phyloP scores from a whole-genome alignment of 2,888 invertebrate genomes.

The Geotrupes spiniger region DNA sequence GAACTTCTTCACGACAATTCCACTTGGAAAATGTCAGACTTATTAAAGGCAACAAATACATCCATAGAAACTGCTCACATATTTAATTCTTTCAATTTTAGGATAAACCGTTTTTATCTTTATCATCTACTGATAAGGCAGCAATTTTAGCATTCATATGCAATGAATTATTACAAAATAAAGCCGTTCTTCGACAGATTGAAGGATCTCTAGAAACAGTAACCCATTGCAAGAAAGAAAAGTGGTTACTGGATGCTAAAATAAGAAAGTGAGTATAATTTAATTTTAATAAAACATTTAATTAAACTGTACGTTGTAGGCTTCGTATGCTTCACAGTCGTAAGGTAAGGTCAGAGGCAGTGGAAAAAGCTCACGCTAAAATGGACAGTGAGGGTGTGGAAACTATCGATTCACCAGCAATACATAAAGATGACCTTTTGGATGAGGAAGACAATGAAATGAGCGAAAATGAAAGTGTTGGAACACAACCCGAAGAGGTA shows the following conservation, averaged over 20 bases:
- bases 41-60: constrained; percentile 56
- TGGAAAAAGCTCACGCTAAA: constrained; percentile 61
- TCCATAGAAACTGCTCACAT: background rate
- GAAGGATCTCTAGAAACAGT: constrained; percentile 79
- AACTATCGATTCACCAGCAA: constrained; percentile 43
- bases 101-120: constrained; percentile 80
- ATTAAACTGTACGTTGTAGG: constrained; percentile 52
- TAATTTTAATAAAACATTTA: background rate
- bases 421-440: constrained; percentile 62
- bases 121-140: constrained; percentile 83
- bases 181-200: constrained; percentile 84
- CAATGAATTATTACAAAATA: constrained; percentile 92
- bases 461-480: constrained; percentile 85
- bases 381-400: constrained; percentile 48
- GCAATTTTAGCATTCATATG: constrained; percentile 88
- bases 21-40: constrained; percentile 77
- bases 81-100: constrained; percentile 19
- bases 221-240: constrained; percentile 82
- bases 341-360: constrained; percentile 72
- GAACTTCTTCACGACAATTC: constrained; percentile 72
- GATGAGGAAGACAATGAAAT: constrained; percentile 68
- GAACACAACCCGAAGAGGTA: constrained; percentile 82
- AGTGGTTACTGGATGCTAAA: constrained; percentile 90
- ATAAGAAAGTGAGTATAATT: constrained; percentile 74
- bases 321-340: constrained; percentile 70